Evolutionary conservation across 2,113 vertebrate genomes (phyloP).

Genomic region (Cricetomys ansorgei): DNA sequence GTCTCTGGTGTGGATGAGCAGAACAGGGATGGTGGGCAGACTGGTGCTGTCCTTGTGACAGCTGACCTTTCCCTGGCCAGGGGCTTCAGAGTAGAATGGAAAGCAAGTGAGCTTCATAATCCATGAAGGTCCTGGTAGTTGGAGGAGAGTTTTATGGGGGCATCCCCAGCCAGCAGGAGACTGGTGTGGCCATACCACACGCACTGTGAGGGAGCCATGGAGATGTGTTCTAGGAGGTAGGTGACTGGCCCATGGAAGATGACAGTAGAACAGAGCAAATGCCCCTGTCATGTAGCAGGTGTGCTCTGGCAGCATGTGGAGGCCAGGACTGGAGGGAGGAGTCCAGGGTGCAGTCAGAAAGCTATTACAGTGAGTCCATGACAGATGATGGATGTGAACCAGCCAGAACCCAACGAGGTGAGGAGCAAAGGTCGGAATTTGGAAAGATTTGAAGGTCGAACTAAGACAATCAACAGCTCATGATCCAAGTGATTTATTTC

Average conservation of each 20-base stretch:
- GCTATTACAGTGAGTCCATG: no score
- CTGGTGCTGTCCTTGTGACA: fast-evolving
- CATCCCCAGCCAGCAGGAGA: not conserved
- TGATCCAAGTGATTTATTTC: not conserved
- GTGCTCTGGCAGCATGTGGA: not conserved
- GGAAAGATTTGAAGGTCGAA: not conserved
- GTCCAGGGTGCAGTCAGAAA: not conserved
- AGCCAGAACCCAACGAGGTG: not conserved
- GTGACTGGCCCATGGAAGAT: fast-evolving
- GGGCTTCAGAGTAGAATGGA: not conserved
- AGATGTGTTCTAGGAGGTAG: not conserved
- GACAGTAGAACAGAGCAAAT: no score
- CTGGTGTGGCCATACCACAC: no score
- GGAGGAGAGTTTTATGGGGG: not conserved
- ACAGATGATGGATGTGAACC: fast-evolving
- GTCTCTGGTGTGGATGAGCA: no score
- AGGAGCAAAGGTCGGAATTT: not conserved
- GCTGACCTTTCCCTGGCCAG: not conserved
- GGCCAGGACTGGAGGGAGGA: fast-evolving
- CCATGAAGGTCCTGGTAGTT: not conserved
- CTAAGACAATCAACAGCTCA: not conserved
- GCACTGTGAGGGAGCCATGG: no score
- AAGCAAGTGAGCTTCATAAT: no score
- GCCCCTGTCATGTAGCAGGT: fast-evolving
- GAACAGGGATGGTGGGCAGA: not conserved